Base-by-base conservation (phyloP, 2,797 vertebrate species). In the Pagetopsis macropterus region DNA sequence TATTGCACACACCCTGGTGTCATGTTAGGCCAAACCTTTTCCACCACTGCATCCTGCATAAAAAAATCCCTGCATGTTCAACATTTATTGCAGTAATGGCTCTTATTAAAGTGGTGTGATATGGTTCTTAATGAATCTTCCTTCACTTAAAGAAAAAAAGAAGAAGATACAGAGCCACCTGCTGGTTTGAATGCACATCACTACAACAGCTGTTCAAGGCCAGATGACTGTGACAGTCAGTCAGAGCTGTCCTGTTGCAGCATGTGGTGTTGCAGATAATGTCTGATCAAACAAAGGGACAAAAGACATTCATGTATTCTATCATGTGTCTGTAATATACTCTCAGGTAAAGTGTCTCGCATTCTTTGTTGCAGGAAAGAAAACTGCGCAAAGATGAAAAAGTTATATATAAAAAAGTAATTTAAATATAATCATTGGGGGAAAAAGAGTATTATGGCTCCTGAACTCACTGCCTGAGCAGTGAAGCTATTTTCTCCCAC, bases 131-230 rank as follows among this genome's bases (percentile, higher is more conserved):
- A 17, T 65, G 17, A 14, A 33, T 56, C 19, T 61, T 44, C 41
- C 15, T 52, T 10, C 9, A 16, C 11, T 33, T 37, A 37, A 37
- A 43, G 3, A 3, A 14, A 15, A 23, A 54, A 40, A 51, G 23
- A 45, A 33, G 64, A n/a, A n/a, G 70, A 70, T 12, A 67, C 69
- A 76, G 90, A 58, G 88, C 76, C 89, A 79, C 78, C 90, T 89
- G 75, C 78, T 85, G 92, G 83, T 54, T 6, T 76, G 49, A 86
- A 85, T 76, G 78, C 41, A 9, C 27, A 66, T 37, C 69, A 84
- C 87, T 87, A 67, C 70, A 88, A 84, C 90, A 93, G 90, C 87
- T 89, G 85, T 56, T 64, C 33, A 46, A 75, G 72, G 70, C 81
- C 78, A 78, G 23, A 64, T 61, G 78, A 78, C 81, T 84, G 86